phyloP scores from a whole-genome alignment of 2,888 invertebrate species.

The Callyntrura guangdongensis region DNA sequence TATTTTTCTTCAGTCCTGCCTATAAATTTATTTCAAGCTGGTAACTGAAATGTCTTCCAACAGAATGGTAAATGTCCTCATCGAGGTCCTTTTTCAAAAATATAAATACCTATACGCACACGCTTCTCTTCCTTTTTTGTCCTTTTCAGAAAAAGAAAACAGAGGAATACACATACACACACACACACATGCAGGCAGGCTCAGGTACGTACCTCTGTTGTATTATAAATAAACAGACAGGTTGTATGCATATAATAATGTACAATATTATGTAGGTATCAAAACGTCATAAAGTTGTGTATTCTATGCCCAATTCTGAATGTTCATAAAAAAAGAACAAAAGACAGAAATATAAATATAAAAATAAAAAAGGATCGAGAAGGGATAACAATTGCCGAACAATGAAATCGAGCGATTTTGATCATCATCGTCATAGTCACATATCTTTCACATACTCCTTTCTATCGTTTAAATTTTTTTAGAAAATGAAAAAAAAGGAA shows the following conservation, averaged over 20 bases:
- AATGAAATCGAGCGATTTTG: slow-evolving; percentile 52
- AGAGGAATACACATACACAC: background rate
- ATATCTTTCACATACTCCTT: background rate
- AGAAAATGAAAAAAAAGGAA: background rate
- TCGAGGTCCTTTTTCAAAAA: background rate
- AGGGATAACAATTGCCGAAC: slow-evolving; percentile 26
- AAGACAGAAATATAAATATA: slow-evolving; percentile 20
- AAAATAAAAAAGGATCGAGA: background rate
- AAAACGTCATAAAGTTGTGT: slow-evolving; percentile 54
- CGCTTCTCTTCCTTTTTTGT: slow-evolving; percentile 43
- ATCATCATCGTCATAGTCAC: background rate
- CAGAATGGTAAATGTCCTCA: background rate
- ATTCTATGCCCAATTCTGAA: slow-evolving; percentile 50
- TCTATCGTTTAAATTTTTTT: background rate
- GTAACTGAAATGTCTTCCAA: background rate
- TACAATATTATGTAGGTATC: slow-evolving; percentile 34
- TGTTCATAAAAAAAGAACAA: slow-evolving; percentile 53
- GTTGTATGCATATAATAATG: background rate
- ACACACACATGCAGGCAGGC: background rate
- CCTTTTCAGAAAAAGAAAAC: slow-evolving; percentile 27
- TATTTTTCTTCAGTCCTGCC: slow-evolving; percentile 36
- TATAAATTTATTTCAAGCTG: slow-evolving; percentile 39
- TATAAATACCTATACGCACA: too few species aligned
- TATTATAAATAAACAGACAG: slow-evolving; percentile 44
- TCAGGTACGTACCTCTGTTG: too few species aligned